Base-by-base conservation (phyloP, 2,113 vertebrate genomes). In the Anguilla rostrata region DNA sequence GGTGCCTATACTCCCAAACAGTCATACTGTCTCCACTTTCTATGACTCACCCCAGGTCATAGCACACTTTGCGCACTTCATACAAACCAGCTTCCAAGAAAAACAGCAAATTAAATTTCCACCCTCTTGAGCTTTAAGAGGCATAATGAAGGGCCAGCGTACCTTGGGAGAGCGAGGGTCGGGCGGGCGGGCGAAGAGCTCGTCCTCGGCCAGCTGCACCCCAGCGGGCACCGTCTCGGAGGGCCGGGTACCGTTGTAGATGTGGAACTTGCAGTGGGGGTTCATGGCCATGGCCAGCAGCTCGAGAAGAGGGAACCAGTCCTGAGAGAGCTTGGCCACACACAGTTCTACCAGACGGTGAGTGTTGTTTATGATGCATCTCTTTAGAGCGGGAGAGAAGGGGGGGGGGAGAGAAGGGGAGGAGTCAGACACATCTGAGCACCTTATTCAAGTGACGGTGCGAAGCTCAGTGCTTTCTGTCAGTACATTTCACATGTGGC, bases 191-290 rank as follows among this genome's bases (percentile, higher is more conserved):
- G 98, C 98, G 9, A 95, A 99, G 89, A 99, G 97, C 92, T 99
- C 98, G 87, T 99, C 98, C 91, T 99, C 98, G 89, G 98, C 97
- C 4, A 99, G 95, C 93, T 99, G 98, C 89, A 97, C 97, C 92
- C 96, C 98, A 84, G 98, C 97, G 78, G 98, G 98, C 94, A 99
- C 97, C 1, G 97, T 97, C 96, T 99, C 98, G 41, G 98, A 99
- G 43, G 98, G 98, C 92, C 98, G 98, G 89, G 98, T 99, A 96
- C 98, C 98, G 92, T 99, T 99, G 94, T 99, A 99, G 84, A 99
- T 97, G 94, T 99, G 98, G 94, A 99, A 99, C 95, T 99, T 99
- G 97, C 98, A 99, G 94, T 99, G 98, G 94, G 98, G 98, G 96
- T 99, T 99, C 95, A 99, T 97, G 95, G 98, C 98, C 98, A 99